Conservation (phyloP, 2,888 invertebrate species). For the Epinotia bilunana region DNA sequence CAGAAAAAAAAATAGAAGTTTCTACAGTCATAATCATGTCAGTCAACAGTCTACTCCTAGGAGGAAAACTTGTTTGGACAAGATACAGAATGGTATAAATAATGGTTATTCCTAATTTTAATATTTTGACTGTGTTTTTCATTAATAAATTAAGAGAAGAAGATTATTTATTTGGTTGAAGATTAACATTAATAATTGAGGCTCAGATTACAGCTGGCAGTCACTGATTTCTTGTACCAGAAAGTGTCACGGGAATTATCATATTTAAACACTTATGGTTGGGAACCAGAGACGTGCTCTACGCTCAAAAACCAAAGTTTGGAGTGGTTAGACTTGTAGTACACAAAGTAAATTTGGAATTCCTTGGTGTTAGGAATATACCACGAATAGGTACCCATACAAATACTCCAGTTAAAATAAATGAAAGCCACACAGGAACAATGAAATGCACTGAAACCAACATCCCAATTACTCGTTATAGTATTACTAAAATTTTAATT, state of each 20-base stretch:
- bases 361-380: not conserved
- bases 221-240: not conserved
- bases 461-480: not conserved
- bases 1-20: not conserved
- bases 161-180: no score
- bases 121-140: not conserved
- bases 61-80: slow-evolving; percentile 1
- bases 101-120: not conserved
- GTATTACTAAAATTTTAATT: not conserved
- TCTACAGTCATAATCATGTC: not conserved
- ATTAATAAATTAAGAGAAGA: no score
- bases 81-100: not conserved
- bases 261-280: not conserved
- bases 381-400: not conserved
- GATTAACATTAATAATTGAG: not conserved
- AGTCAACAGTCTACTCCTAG: not conserved
- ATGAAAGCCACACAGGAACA: not conserved
- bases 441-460: not conserved
- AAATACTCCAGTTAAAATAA: not conserved
- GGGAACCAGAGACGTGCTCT: not conserved
- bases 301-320: no score
- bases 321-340: no score
- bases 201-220: not conserved
- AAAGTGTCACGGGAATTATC: not conserved
- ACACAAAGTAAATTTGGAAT: not conserved